Conservation (phyloP, 2,888 invertebrate species). For the Ceriagrion tenellum region DNA sequence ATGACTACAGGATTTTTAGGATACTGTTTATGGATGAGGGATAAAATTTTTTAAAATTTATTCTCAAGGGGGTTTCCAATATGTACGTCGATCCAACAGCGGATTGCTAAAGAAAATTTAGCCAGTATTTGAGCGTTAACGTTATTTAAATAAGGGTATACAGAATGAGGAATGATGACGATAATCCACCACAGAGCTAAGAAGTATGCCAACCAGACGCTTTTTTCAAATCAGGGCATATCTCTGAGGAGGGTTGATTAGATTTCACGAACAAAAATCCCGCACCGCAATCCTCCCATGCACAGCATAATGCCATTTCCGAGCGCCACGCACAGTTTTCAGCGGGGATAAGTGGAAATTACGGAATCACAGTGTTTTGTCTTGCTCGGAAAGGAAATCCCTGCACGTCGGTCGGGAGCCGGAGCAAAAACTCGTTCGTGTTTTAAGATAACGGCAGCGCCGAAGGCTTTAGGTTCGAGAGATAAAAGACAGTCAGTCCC, state of each 20-base stretch:
- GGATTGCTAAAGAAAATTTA: too few species aligned
- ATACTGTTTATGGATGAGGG: too few species aligned
- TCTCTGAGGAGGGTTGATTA: not conserved
- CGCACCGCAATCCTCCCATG: not conserved
- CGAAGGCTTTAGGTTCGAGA: not conserved
- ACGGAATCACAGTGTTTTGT: slow-evolving; percentile 25
- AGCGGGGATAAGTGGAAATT: not conserved
- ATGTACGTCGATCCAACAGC: too few species aligned
- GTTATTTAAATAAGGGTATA: too few species aligned
- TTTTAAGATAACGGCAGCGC: not conserved
- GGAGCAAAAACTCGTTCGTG: not conserved
- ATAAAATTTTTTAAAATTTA: too few species aligned
- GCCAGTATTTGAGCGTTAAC: too few species aligned
- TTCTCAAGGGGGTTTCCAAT: too few species aligned
- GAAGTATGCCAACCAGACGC: not conserved
- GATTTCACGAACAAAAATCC: not conserved
- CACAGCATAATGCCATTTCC: not conserved
- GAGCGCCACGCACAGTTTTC: not conserved
- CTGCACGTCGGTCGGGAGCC: not conserved
- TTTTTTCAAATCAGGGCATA: not conserved
- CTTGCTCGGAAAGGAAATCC: slow-evolving; percentile 5
- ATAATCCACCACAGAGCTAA: too few species aligned
- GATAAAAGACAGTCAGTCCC: not conserved
- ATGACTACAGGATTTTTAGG: too few species aligned
- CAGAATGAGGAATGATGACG: too few species aligned